Evolutionary conservation across 2,113 vertebrate species (phyloP), one percentile per base, ranked within the genome.

Genomic region (Theristicus caerulescens): DNA sequence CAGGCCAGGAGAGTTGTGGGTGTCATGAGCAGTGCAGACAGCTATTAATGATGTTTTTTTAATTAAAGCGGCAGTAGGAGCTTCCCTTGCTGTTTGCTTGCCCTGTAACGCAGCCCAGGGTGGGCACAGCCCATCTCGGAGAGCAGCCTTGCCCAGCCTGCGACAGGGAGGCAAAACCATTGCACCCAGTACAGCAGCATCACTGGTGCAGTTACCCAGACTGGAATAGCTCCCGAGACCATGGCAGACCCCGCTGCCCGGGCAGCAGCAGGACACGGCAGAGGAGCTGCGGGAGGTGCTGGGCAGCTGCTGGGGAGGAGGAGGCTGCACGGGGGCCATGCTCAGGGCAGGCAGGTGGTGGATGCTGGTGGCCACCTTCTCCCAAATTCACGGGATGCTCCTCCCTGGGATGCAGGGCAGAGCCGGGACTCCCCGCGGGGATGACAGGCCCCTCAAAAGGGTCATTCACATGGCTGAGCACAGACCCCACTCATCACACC

Each of bases 391-490:
- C 2, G 9, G 27, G 54, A 7, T 38, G 25, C 49, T 69, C 16
- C 13, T 77, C 22, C 10, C 34, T 1, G 1, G 27, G 42, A 31
- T 36, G 51, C 55, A 26, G 32, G 26, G 44, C 40, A 57, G 58
- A 65, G 54, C 76, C 44, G 7, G 67, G 26, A 7, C 25, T 25
- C 32, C 38, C 44, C 18, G 29, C 7, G 3, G 65, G 34, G 12
- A 4, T 18, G 42, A 7, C 13, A 16, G 62, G 5, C 3, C 13
- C 26, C 19, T 70, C 55, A 4, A 46, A 69, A 31, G 58, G 4
- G 52, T 44, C 0, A 0, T 16, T 55, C 34, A 1, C 0, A 0
- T 12, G 55, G 57, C 4, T 88, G 72, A 92, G 65, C 44, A 52
- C 80, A 74, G 66, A 18, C 19, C 16, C 14, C 0, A 0, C 69